These are phyloP conservation scores for Epirrhoe tristata DNA, from an alignment of 2,888 invertebrate genomes.

Conservation along the genomic window DNA sequence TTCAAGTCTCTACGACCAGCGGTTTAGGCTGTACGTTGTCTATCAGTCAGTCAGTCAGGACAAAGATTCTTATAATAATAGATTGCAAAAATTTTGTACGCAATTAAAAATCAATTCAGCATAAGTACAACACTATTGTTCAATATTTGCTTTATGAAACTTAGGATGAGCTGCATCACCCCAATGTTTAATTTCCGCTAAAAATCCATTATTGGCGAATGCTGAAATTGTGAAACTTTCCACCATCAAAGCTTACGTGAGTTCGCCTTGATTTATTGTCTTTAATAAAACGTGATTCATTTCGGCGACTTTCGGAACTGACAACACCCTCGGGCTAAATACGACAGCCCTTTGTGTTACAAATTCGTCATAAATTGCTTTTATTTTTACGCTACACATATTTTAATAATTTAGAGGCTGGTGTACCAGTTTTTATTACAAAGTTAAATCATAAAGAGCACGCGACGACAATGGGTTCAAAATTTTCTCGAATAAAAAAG, in stretches of 20 bases:
- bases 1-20: no score
- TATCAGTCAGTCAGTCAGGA: no score
- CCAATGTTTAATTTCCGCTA: slow-evolving; percentile 64
- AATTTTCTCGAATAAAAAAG: no score
- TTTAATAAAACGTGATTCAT: slow-evolving; percentile 57
- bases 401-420: background rate
- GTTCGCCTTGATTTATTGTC: slow-evolving; percentile 45
- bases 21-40: no score
- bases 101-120: background rate
- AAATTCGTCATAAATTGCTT: slow-evolving; percentile 22
- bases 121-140: slow-evolving; percentile 6
- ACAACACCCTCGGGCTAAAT: slow-evolving; percentile 27
- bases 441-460: no score
- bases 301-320: slow-evolving; percentile 30
- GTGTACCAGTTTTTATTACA: background rate
- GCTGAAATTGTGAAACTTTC: slow-evolving; percentile 69
- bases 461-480: no score
- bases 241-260: slow-evolving; percentile 57
- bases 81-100: background rate
- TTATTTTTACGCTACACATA: slow-evolving; percentile 11
- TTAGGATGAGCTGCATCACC: slow-evolving; percentile 25
- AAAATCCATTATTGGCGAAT: slow-evolving; percentile 65
- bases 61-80: no score
- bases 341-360: slow-evolving; percentile 18
- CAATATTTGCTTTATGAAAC: slow-evolving; percentile 22